Percentiles rank a stretch among this genome's conserved stretches.
These are phyloP conservation scores for Dendrophyllia cribrosa DNA, from an alignment of 64 coral and sea anemone species.

Conservation along the genomic window DNA sequence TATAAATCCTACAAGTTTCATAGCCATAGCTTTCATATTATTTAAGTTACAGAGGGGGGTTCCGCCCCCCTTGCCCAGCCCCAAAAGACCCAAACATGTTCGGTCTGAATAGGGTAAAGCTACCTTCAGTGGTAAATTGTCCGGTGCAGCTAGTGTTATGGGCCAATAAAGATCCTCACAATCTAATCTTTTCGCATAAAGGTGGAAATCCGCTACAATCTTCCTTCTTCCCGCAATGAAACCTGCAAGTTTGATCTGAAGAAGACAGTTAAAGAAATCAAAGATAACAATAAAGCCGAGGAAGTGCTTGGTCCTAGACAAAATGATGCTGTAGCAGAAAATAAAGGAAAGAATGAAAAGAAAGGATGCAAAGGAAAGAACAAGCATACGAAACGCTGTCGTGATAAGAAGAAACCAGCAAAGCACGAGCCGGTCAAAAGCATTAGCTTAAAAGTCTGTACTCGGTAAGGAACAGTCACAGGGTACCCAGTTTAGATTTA, in stretches of 20 bases:
- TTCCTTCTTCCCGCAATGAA: slow-evolving; percentile 46
- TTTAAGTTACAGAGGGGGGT: too few relatives aligned
- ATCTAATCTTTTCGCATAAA: neutral
- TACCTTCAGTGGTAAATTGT: neutral
- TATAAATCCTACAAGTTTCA: too few relatives aligned
- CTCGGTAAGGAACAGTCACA: too few relatives aligned
- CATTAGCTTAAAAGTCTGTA: too few relatives aligned
- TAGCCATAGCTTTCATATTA: too few relatives aligned
- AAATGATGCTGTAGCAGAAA: neutral
- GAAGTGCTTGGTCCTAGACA: neutral
- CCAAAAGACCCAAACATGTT: too few relatives aligned
- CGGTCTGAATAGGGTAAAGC: too few relatives aligned
- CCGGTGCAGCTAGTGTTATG: neutral
- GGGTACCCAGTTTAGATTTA: too few relatives aligned
- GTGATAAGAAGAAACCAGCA: neutral
- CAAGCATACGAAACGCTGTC: neutral
- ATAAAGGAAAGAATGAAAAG: neutral
- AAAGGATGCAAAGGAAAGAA: neutral
- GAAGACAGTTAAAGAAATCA: slow-evolving; percentile 11
- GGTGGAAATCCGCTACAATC: slow-evolving; percentile 63
- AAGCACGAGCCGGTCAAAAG: too few relatives aligned
- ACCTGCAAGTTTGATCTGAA: slow-evolving; percentile 41
- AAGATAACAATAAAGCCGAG: neutral
- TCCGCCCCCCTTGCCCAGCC: too few relatives aligned
- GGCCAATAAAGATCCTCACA: neutral